A percentile compares a stretch with the other conserved stretches of the same genome.
phyloP scores from a whole-genome alignment of 2,888 invertebrate species.

The Gisinianus flammeolus region DNA sequence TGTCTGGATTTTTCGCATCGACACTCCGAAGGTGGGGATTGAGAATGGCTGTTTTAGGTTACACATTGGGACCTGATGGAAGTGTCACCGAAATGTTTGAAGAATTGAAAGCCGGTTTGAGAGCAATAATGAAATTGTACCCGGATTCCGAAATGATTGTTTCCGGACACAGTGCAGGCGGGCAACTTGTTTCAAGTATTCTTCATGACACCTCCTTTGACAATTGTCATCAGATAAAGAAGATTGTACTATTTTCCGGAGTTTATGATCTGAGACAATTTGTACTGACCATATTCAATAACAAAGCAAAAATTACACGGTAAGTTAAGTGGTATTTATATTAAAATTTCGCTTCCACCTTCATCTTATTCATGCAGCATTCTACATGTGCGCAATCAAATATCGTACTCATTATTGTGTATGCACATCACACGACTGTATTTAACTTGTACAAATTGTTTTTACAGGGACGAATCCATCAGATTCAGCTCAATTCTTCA shows the following conservation, averaged over 20 bases:
- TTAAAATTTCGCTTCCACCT: neutral
- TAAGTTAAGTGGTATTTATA: constrained; percentile 12
- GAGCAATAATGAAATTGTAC: neutral
- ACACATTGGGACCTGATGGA: constrained; percentile 34
- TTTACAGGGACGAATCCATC: constrained; percentile 5
- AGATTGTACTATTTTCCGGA: constrained; percentile 25
- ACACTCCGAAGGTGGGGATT: constrained; percentile 18
- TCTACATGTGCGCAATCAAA: neutral
- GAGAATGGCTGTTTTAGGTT: constrained; percentile 30
- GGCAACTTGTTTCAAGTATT: constrained; percentile 8
- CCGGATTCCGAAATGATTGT: constrained; percentile 20
- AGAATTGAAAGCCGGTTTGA: constrained; percentile 19
- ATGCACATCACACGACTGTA: neutral
- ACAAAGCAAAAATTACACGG: constrained; percentile 63
- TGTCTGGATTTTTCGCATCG: constrained; percentile 24
- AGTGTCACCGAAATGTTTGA: constrained; percentile 20
- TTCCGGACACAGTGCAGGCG: constrained; percentile 39
- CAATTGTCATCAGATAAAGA: constrained; percentile 13
- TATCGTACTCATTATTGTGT: too few relatives aligned
- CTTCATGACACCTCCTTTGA: neutral
- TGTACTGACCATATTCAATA: constrained; percentile 34
- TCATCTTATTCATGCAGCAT: neutral
- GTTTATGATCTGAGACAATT: constrained; percentile 46
- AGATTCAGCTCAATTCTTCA: constrained; percentile 9
- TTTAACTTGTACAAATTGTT: neutral